Evolutionary conservation across 2,888 invertebrate genomes (phyloP), one percentile per base, ranked within the genome.

Genomic region (Dione vanillae): DNA sequence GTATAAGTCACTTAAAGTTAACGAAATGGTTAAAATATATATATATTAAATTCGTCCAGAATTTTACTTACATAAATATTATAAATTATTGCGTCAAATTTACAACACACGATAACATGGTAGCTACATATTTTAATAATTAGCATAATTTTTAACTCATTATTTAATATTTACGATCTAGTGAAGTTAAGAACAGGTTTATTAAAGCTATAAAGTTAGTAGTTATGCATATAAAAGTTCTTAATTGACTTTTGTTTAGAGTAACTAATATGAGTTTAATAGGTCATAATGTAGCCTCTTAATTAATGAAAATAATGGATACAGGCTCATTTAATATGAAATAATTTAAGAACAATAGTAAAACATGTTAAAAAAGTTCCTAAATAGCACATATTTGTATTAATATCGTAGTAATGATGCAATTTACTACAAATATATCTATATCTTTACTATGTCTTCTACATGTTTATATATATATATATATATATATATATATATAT

Each of bases 121-220:
- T 61, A 61, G 61, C 61, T 61, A 61, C 61, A 61, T 61, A 61
- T 61, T 61, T 61, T 45, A 61, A 61, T 61, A 61, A 61, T 61
- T 61, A 61, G 16, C 61, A 45, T 45, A 61, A 45, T 45, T 45
- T 51, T 40, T 61, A n/a, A 40, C 27, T 51, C 41, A 41, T 51
- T 51, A 68, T 68, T 62, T 54, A 41, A 45, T 47, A 67, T 58
- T 58, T 65, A 65, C 20, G 40, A 54, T 6, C 20, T 54, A 54
- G 52, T 20, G 54, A 43, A 41, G 35, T 56, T 35, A 20, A 37
- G 61, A 61, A 61, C 61, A 14, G 45, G 61, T 61, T 61, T 35
- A 45, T 35, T 27, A 45, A 35, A 61, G 45, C 27, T 61, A 45
- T 45, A 61, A 61, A 27, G 27, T 27, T 43, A 45, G 45, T 27